Evolutionary conservation across 2,113 vertebrate genomes (phyloP).

Genomic region (Heloderma charlesbogerti): DNA sequence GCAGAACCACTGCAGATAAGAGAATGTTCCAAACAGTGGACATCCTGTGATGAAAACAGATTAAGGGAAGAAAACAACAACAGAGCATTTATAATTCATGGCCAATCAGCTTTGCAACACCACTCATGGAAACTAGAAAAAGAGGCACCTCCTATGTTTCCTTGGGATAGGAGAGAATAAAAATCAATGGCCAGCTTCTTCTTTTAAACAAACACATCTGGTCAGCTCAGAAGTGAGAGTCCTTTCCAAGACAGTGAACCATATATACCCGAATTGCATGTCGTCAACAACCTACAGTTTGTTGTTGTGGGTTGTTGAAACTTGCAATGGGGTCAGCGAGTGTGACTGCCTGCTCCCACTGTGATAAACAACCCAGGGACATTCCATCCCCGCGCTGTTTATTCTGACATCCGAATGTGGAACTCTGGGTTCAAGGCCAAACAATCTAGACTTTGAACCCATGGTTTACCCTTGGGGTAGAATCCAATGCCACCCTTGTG

Average conservation of each 20-base stretch:
- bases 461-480: too few relatives aligned
- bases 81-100: slow-evolving; percentile 15
- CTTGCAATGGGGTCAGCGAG: too few relatives aligned
- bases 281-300: too few relatives aligned
- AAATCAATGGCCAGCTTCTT: not conserved
- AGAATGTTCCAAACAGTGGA: not conserved
- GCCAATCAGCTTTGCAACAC: not conserved
- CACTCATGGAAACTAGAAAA: slow-evolving; percentile 7
- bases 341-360: too few relatives aligned
- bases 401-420: too few relatives aligned
- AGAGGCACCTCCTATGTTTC: not conserved
- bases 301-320: too few relatives aligned
- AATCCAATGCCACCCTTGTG: too few relatives aligned
- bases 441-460: too few relatives aligned
- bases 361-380: too few relatives aligned
- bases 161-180: not conserved
- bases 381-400: too few relatives aligned
- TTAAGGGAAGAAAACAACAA: not conserved
- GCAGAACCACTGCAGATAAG: rapidly evolving
- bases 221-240: not conserved
- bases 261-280: not conserved
- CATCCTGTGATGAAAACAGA: not conserved
- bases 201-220: not conserved
- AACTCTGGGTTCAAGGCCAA: too few relatives aligned
- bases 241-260: not conserved